Evolutionary conservation across 1,140 invertebrate genomes (phyloP).

Genomic region (Drosophila tsacasi): DNA sequence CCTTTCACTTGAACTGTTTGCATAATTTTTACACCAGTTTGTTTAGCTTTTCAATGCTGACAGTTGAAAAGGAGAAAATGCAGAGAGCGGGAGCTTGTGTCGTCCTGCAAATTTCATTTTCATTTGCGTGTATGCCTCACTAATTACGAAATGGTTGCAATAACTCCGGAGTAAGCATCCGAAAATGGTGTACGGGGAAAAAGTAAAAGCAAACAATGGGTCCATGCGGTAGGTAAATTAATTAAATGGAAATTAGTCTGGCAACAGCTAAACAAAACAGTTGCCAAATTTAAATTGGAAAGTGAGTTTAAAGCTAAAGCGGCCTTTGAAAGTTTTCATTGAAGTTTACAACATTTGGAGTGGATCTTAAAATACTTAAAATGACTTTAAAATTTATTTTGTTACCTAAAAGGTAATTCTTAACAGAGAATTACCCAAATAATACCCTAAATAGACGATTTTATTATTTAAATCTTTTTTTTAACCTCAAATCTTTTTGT

Average conservation of each 20-base stretch:
- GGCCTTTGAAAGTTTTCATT: neutral
- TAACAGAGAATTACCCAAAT: too few species aligned
- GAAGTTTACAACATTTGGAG: neutral
- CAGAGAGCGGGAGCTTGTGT: slow-evolving; percentile 16
- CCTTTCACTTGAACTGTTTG: slow-evolving; percentile 55
- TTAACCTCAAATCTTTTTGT: too few species aligned
- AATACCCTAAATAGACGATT: too few species aligned
- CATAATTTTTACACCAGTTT: slow-evolving; percentile 57
- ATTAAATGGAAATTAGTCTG: slow-evolving; percentile 39
- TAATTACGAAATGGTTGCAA: slow-evolving; percentile 62
- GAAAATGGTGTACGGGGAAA: slow-evolving; percentile 23
- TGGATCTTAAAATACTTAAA: too few species aligned
- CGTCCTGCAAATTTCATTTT: slow-evolving; percentile 53
- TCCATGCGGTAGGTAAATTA: slow-evolving; percentile 22
- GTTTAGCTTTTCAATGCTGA: slow-evolving; percentile 62
- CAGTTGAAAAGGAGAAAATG: slow-evolving; percentile 37
- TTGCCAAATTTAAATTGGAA: slow-evolving; percentile 1
- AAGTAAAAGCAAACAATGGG: slow-evolving; percentile 15
- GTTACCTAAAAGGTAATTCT: too few species aligned
- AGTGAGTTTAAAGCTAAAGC: neutral
- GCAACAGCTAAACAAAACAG: neutral
- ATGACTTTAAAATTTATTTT: too few species aligned
- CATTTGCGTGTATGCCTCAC: slow-evolving; percentile 53
- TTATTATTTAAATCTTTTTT: neutral
- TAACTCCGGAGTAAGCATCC: slow-evolving; percentile 29